Evolutionary conservation across 2,113 vertebrate genomes (phyloP), one percentile per base, ranked within the genome.

Genomic region (Oreotrochilus melanogaster): DNA sequence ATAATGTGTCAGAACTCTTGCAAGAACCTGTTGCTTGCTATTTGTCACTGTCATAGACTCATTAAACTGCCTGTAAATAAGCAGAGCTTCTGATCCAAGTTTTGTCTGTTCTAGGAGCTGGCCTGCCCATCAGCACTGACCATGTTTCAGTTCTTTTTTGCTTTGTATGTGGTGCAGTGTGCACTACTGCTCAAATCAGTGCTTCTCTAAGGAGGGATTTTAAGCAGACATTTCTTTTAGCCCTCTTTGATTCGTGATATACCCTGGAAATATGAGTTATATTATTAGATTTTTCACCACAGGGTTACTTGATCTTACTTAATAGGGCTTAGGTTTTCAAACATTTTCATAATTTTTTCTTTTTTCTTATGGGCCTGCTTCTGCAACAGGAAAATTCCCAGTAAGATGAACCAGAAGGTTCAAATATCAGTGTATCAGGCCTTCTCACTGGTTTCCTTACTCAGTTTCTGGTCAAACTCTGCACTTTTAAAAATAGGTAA

Each of bases 101-200:
- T 78, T 12, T 11, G 15, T 54, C 24, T 58, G 18, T 39, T 72
- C 1, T 1, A 37, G 57, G 24, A 91, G 22, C 0, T 0, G 14
- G 13, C n/a, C 58, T 70, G 15, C 11, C 33, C 3, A 0, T 37
- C 56, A 51, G 15, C 57, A 58, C 7, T n/a, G 67, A 25, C 18
- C 7, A 10, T 27, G 33, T 7, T 39, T 72, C 21, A 30, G 14
- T 37, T 0, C 8, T 69, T 60, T 62, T 66, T 39, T 61, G 1
- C 22, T 83, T 50, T 54, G 8, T 31, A 15, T 13, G 35, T 28
- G 22, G 8, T 53, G 25, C 50, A 28, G 33, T 33, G 27, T 19
- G 10, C 18, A 12, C 11, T 65, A 23, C 18, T 60, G 23, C 54
- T 89, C 25, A 60, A 21, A 64, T 54, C 0, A 39, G 3, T 86